These are phyloP conservation scores for Anabacerthia variegaticeps DNA, from an alignment of 2,797 vertebrate genomes.

Conservation along the genomic window DNA sequence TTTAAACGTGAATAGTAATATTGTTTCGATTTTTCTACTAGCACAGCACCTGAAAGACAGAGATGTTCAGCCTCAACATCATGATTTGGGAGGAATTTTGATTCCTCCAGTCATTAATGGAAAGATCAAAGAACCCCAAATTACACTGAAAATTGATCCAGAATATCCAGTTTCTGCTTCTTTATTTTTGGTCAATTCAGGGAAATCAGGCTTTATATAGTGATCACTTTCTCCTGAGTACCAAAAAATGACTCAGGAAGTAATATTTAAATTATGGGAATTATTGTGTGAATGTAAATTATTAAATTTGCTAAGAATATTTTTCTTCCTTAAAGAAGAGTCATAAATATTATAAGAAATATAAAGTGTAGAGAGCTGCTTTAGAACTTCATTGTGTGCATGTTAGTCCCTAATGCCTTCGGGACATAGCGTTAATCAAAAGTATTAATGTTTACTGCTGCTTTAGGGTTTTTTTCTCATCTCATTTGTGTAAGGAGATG, in stretches of 20 bases:
- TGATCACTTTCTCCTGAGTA: background rate
- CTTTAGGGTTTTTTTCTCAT: background rate
- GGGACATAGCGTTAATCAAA: background rate
- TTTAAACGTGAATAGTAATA: background rate
- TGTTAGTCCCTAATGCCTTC: background rate
- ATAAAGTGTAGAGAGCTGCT: background rate
- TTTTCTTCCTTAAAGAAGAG: background rate
- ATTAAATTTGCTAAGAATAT: background rate
- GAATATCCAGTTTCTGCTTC: background rate
- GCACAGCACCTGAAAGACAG: background rate
- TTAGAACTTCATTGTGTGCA: background rate
- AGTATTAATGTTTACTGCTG: background rate
- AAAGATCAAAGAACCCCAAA: background rate
- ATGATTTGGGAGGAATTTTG: background rate
- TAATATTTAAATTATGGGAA: background rate
- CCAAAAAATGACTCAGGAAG: background rate
- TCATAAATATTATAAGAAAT: background rate
- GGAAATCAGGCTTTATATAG: background rate
- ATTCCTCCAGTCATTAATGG: background rate
- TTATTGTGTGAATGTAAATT: background rate
- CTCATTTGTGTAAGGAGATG: background rate
- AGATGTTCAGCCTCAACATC: background rate
- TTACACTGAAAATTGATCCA: background rate
- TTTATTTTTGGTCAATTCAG: background rate
- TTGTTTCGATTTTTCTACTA: background rate